Evolutionary conservation across 2,113 vertebrate genomes (phyloP).

Genomic region (Crocuta crocuta): DNA sequence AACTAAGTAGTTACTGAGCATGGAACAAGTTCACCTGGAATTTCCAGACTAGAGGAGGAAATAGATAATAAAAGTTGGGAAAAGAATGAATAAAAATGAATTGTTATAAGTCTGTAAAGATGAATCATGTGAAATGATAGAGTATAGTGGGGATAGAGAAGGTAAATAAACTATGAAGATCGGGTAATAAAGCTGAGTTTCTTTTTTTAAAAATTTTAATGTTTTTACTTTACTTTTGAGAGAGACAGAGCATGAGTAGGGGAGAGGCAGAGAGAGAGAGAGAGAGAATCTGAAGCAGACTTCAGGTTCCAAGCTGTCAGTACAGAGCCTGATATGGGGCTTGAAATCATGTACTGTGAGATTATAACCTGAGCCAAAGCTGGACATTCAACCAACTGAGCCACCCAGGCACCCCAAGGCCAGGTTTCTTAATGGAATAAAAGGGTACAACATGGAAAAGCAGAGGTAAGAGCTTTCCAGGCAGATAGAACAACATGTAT

Average conservation of each 20-base stretch:
- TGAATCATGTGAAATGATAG: not conserved
- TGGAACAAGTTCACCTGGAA: not conserved
- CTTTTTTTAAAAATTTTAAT: not conserved
- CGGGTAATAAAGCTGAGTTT: not conserved
- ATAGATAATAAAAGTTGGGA: not conserved
- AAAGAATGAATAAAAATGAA: not conserved
- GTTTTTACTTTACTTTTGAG: too few relatives aligned
- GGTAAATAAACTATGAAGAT: not conserved
- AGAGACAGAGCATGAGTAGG: too few relatives aligned
- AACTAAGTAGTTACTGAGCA: not conserved
- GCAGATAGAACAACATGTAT: not conserved
- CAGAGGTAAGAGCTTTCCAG: not conserved
- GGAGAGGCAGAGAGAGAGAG: too few relatives aligned
- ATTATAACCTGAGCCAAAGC: too few relatives aligned
- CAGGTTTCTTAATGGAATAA: not conserved
- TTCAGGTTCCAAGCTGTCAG: too few relatives aligned
- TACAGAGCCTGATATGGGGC: too few relatives aligned
- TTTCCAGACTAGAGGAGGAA: not conserved
- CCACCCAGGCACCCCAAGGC: too few relatives aligned
- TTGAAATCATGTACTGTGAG: too few relatives aligned
- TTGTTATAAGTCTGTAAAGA: not conserved
- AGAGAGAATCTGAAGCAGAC: too few relatives aligned
- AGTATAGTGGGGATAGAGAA: not conserved
- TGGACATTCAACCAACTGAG: too few relatives aligned
- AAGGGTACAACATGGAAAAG: not conserved